Percentiles rank a stretch among this genome's conserved stretches.
Evolutionary conservation across 1,140 invertebrate genomes (phyloP).

Genomic region (Tetranychus cinnabarinus): DNA sequence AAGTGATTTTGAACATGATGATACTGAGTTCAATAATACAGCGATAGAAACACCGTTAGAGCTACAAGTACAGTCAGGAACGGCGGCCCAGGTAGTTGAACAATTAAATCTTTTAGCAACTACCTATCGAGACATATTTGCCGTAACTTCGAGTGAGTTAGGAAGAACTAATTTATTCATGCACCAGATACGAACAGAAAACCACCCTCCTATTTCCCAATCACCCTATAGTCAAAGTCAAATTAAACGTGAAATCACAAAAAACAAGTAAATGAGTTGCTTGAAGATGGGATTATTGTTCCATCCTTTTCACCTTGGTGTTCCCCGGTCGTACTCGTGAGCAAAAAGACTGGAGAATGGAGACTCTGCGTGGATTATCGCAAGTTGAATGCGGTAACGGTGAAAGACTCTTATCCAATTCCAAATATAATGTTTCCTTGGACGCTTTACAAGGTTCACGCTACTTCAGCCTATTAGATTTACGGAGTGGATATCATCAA

Average conservation of each 20-base stretch:
- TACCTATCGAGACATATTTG: background rate
- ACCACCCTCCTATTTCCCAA: background rate
- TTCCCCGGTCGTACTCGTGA: background rate
- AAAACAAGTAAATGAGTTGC: background rate
- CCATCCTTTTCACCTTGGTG: background rate
- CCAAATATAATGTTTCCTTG: background rate
- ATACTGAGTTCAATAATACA: too few relatives aligned
- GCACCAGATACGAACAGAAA: background rate
- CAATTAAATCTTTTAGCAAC: too few relatives aligned
- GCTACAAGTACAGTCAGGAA: too few relatives aligned
- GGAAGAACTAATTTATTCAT: background rate
- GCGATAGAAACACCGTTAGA: too few relatives aligned
- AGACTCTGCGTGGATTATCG: background rate
- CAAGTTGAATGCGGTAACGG: background rate
- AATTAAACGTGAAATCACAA: background rate
- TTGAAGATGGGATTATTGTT: background rate
- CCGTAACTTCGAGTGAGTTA: background rate
- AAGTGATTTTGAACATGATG: too few relatives aligned
- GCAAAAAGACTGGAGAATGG: background rate
- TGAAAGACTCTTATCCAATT: background rate
- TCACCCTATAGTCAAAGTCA: background rate
- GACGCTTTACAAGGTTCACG: background rate
- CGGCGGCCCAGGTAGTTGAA: too few relatives aligned
- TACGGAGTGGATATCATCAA: slow-evolving; percentile 25
- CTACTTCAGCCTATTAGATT: slow-evolving; percentile 15